Evolutionary conservation across 2,888 invertebrate genomes (phyloP).

Genomic region (Latheticus oryzae): DNA sequence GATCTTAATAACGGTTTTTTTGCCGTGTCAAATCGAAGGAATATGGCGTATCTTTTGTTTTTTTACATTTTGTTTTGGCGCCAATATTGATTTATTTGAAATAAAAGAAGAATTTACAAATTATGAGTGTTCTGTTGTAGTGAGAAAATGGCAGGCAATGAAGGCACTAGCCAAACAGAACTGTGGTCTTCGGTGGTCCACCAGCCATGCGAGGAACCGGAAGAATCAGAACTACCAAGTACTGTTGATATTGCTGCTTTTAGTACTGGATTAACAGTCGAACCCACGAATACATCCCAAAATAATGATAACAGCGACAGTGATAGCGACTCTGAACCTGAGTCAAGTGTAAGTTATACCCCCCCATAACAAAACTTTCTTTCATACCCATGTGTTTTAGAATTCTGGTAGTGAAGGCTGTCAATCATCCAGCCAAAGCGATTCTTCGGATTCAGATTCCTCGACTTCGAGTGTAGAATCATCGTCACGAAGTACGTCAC

Average conservation of each 20-base stretch:
- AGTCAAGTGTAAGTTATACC: slow-evolving; percentile 64
- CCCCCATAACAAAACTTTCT: slow-evolving; percentile 7
- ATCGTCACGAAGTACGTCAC: slow-evolving; percentile 61
- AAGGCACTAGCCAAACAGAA: slow-evolving; percentile 63
- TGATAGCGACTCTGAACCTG: slow-evolving; percentile 71
- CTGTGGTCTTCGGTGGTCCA: slow-evolving; percentile 71
- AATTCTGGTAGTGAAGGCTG: slow-evolving; percentile 67
- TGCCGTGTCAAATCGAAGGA: slow-evolving; percentile 29
- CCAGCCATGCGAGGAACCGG: slow-evolving; percentile 72
- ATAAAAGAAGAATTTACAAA: not conserved
- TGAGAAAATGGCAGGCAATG: slow-evolving; percentile 62
- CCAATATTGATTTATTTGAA: slow-evolving; percentile 54
- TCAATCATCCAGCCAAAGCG: slow-evolving; percentile 63
- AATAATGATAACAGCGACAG: slow-evolving; percentile 63
- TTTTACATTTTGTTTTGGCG: slow-evolving; percentile 58
- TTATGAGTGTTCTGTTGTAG: slow-evolving; percentile 6
- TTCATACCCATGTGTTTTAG: slow-evolving; percentile 53
- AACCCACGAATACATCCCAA: slow-evolving; percentile 51
- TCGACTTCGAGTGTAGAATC: slow-evolving; percentile 63
- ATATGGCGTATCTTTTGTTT: slow-evolving; percentile 53
- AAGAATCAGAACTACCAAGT: slow-evolving; percentile 73
- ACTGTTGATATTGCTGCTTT: slow-evolving; percentile 77
- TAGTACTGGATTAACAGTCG: slow-evolving; percentile 66
- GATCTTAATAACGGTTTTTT: slow-evolving; percentile 45
- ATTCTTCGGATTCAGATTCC: slow-evolving; percentile 64